Evolutionary conservation across 2,797 vertebrate species (phyloP).

Genomic region (Pitangus sulphuratus): DNA sequence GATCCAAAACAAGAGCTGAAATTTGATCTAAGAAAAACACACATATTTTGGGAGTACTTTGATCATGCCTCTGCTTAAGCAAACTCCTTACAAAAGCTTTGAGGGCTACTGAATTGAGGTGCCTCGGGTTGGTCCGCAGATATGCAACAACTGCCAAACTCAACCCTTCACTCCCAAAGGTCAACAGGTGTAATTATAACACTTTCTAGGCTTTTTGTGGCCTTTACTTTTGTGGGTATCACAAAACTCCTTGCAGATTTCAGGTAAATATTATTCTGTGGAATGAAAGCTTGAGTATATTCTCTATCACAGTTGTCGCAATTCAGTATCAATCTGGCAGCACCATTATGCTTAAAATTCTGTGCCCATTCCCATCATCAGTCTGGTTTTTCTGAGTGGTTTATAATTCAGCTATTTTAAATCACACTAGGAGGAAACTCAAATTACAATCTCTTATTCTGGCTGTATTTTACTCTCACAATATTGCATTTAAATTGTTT

Average conservation of each 20-base stretch:
- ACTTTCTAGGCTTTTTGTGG: background rate
- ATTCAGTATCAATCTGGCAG: background rate
- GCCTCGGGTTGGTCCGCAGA: fast-evolving
- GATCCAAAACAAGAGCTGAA: background rate
- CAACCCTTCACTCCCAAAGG: background rate
- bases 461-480: background rate
- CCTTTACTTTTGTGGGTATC: background rate
- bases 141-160: fast-evolving
- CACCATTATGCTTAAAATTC: background rate
- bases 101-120: background rate
- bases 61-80: background rate
- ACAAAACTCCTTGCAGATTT: background rate
- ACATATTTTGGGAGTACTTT: background rate
- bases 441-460: background rate
- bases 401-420: constrained; percentile 36
- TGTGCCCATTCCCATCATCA: background rate
- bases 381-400: background rate
- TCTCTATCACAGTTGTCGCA: background rate
- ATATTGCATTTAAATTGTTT: constrained; percentile 20
- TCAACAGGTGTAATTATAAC: background rate
- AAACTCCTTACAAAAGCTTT: background rate
- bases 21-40: background rate
- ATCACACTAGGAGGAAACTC: background rate
- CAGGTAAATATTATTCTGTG: background rate
- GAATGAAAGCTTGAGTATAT: background rate